Evolutionary conservation across 2,797 vertebrate genomes (phyloP), one percentile per base, ranked within the genome.

Genomic region (Pempheris klunzingeri): DNA sequence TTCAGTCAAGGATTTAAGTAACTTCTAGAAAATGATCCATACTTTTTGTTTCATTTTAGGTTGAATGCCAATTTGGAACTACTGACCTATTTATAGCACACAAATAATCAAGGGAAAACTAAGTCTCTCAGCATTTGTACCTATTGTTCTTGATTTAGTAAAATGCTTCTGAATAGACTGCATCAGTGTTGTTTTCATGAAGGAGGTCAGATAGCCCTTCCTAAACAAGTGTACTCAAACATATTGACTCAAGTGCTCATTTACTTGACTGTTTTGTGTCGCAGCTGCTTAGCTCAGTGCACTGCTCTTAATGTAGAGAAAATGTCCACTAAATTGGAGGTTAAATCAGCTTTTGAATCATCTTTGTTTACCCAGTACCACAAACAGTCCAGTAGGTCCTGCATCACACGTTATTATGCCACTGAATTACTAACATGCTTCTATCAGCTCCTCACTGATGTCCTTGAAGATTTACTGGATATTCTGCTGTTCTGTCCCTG

Each of bases 61-160:
- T 47, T 36, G 15, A 38, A 12, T 13, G 6, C 49, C 15, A 38
- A 22, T 28, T 18, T 55, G 17, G 7, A 38, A 15, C n/a, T n/a
- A n/a, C n/a, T n/a, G n/a, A n/a, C n/a, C n/a, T n/a, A n/a, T n/a
- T 39, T 5, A 22, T 38, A 22, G n/a, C 10, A 12, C 22, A 7
- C 32, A 44, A 20, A 49, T 28, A 52, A 71, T 62, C 36, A 60
- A 53, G 41, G 49, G 11, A 13, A 76, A 28, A 32, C 13, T 7
- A 9, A 0, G 4, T 44, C 9, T n/a, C 2, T 20, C 39, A 55
- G 38, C 11, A 1, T 15, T 7, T 64, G 52, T 60, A 17, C n/a
- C 5, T 3, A 5, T 2, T 49, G 24, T 11, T 57, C 4, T 32
- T 30, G 18, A 63, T 38, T 58, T 20, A 65, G 5, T 74, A 49